phyloP scores from a whole-genome alignment of 2,888 invertebrate genomes.

The Tuta absoluta region DNA sequence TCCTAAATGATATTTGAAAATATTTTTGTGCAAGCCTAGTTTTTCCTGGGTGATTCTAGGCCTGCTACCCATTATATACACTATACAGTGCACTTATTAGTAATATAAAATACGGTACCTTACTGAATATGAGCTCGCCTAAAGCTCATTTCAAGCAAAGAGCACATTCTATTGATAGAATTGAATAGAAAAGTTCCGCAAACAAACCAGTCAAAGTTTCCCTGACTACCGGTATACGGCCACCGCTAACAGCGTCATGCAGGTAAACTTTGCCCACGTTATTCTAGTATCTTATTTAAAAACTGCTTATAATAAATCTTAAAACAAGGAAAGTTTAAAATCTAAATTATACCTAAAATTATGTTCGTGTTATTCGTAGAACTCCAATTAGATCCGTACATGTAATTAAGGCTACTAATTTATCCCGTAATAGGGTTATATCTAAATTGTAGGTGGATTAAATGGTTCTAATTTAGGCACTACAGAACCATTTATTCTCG shows the following conservation, averaged over 20 bases:
- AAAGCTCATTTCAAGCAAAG: not conserved
- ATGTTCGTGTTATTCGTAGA: not conserved
- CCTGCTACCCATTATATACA: no score
- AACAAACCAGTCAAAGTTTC: not conserved
- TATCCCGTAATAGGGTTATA: not conserved
- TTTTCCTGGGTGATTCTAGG: no score
- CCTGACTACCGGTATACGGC: not conserved
- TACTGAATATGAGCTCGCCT: not conserved
- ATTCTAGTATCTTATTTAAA: not conserved
- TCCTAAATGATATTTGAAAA: no score
- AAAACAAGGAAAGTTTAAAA: no score
- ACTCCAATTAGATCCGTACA: not conserved
- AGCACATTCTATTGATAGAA: not conserved
- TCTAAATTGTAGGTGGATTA: not conserved
- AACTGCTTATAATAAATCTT: no score
- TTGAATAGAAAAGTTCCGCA: not conserved
- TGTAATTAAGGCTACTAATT: not conserved
- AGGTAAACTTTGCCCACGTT: not conserved
- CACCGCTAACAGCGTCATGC: not conserved
- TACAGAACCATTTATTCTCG: not conserved
- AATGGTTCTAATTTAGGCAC: conserved; percentile 2
- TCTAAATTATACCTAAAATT: not conserved
- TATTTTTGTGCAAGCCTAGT: no score
- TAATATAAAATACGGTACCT: not conserved
- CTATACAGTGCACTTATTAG: no score